These are phyloP conservation scores for Nycteola revayana DNA, from an alignment of 2,888 invertebrate genomes.

Conservation along the genomic window DNA sequence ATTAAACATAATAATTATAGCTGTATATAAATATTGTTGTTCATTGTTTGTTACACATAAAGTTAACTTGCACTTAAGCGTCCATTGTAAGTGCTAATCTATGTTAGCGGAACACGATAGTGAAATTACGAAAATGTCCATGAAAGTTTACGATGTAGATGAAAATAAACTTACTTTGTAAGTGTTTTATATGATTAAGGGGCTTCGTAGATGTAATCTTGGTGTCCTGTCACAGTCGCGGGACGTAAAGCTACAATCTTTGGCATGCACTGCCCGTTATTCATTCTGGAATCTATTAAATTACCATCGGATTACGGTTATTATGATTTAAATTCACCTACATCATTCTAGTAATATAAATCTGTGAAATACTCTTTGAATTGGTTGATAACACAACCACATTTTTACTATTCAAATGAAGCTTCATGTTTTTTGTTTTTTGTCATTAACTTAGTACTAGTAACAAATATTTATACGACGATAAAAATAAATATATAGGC, in stretches of 20 bases:
- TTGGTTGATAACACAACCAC: no score
- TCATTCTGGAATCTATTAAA: conserved; percentile 37
- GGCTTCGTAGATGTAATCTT: not conserved
- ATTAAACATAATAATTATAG: conserved; percentile 17
- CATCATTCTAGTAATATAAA: conserved; percentile 17
- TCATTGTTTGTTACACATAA: conserved; percentile 28
- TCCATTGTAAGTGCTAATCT: conserved; percentile 26
- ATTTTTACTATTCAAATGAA: no score
- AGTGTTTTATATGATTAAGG: conserved; percentile 9
- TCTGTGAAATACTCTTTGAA: conserved; percentile 12
- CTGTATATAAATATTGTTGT: conserved; percentile 24
- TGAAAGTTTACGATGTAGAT: conserved; percentile 16
- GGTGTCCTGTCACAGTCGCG: conserved; percentile 1
- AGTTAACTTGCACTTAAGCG: conserved; percentile 17
- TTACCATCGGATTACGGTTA: conserved; percentile 27
- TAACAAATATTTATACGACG: no score
- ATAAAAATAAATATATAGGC: no score
- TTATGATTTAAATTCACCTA: no score
- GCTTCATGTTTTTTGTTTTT: no score
- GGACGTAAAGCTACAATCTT: conserved; percentile 28
- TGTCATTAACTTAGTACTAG: no score
- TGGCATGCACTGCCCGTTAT: conserved; percentile 33
- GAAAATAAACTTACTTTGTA: conserved; percentile 7
- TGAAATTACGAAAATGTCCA: conserved; percentile 16
- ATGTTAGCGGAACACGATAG: conserved; percentile 15